Base-by-base conservation (phyloP, 2,113 vertebrate species). In the Nothobranchius furzeri region DNA sequence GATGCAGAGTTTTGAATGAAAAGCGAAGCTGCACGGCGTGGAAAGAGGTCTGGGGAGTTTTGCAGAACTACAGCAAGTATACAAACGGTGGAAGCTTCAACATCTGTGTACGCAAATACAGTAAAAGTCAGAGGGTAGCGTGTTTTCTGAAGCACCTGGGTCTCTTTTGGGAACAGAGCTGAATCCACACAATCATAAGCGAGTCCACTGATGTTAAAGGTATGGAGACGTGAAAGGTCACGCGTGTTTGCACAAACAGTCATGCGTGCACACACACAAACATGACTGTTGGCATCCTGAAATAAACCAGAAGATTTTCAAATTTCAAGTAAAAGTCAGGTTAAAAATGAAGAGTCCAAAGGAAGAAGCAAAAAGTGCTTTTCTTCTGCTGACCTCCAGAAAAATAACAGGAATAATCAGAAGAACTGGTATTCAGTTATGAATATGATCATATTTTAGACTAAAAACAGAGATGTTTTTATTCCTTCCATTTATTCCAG, bases 61-160 rank as follows among this genome's bases (percentile, higher is more conserved):
- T 84, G 36, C 70, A 60, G 70, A 83, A 65, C 52, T 78, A 58
- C 56, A 50, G 47, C 48, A 20, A 71, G 67, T 79, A 78, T 56
- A 77, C 69, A 69, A 68, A 79, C 67, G 76, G 79, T 86, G 87
- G 76, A 87, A 87, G 86, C 79, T 82, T 71, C 47, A 82, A 88
- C 85, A 89, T 87, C 88, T 89, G 88, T 62, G 75, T 83, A 92
- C 30, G 89, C 85, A 92, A 91, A 91, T 90, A 36, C 53, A 37
- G 53, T n/a, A 60, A 76, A 58, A 60, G n/a, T 6, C 69, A 87
- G 68, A 84, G 45, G 46, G 48, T 51, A 40, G 45, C 1, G 12
- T 68, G 59, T 49, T 52, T 55, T 61, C 60, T 70, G 64, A 85
- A 68, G 73, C 88, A 89, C 79, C 89, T 91, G 89, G 51, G 73